A percentile compares a stretch with the other conserved stretches of the same genome.
These are phyloP conservation scores for Raja brachyura DNA, from an alignment of 2,113 vertebrate species.

Conservation along the genomic window DNA sequence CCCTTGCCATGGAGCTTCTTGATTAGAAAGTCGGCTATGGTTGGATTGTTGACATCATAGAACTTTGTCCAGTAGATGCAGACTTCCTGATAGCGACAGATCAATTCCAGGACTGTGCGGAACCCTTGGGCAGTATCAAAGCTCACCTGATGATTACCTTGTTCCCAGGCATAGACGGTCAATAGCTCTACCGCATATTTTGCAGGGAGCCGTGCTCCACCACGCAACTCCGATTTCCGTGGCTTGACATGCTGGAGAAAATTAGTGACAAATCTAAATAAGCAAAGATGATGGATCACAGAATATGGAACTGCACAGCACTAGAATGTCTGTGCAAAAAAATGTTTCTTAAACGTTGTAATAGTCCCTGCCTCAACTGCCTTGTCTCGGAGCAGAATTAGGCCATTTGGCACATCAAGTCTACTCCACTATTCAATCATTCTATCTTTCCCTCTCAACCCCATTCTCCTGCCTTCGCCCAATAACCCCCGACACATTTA, in stretches of 20 bases:
- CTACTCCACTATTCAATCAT: too few relatives aligned
- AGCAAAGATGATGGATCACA: background rate
- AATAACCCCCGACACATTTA: too few relatives aligned
- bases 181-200: conserved; percentile 59
- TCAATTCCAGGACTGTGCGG: conserved; percentile 45
- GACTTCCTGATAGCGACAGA: conserved; percentile 41
- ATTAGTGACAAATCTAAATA: background rate
- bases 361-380: too few relatives aligned
- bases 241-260: background rate
- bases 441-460: too few relatives aligned
- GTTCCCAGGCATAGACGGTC: conserved; percentile 49
- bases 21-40: conserved; percentile 45
- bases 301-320: too few relatives aligned
- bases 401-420: too few relatives aligned
- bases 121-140: conserved; percentile 44
- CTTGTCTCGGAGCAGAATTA: too few relatives aligned
- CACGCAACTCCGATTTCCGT: background rate
- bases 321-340: background rate
- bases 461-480: too few relatives aligned
- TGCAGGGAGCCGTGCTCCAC: conserved; percentile 44
- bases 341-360: too few relatives aligned
- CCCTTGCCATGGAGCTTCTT: conserved; percentile 40
- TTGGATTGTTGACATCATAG: conserved; percentile 40
- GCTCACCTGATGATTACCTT: background rate
- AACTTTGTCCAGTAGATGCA: conserved; percentile 44